Evolutionary conservation across 2,888 invertebrate species (phyloP).

Genomic region (Eristalinus aeneus): DNA sequence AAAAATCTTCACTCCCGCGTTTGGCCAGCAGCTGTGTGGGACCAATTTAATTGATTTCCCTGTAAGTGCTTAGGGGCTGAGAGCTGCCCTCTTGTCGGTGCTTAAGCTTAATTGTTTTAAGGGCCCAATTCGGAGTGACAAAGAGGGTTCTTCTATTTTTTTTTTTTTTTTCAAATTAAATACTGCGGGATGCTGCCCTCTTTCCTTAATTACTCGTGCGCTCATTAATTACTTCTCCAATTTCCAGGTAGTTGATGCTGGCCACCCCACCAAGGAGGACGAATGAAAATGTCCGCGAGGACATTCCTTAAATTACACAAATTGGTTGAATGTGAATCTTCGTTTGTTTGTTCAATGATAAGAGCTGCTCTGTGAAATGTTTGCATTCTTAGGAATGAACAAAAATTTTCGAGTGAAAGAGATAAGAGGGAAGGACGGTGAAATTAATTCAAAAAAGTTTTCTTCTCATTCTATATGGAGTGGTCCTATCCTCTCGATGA

Average conservation of each 20-base stretch:
- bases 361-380: not conserved
- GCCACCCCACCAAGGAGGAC: not conserved
- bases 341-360: not conserved
- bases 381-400: not conserved
- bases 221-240: constrained; percentile 27
- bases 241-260: constrained; percentile 8
- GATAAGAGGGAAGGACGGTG: too few species aligned
- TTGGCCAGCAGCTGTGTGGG: not conserved
- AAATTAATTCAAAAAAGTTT: too few species aligned
- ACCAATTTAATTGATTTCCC: constrained; percentile 2
- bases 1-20: not conserved
- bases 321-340: not conserved
- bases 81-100: not conserved
- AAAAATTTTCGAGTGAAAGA: not conserved
- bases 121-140: not conserved
- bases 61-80: not conserved
- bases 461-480: too few species aligned
- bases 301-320: not conserved
- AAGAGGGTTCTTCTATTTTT: not conserved
- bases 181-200: not conserved
- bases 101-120: constrained; percentile 23
- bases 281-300: not conserved
- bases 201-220: constrained; percentile 10
- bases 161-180: constrained; percentile 1
- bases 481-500: too few species aligned